Evolutionary conservation across 2,797 vertebrate genomes (phyloP), one percentile per base, ranked within the genome.

Genomic region (Argentina silus): DNA sequence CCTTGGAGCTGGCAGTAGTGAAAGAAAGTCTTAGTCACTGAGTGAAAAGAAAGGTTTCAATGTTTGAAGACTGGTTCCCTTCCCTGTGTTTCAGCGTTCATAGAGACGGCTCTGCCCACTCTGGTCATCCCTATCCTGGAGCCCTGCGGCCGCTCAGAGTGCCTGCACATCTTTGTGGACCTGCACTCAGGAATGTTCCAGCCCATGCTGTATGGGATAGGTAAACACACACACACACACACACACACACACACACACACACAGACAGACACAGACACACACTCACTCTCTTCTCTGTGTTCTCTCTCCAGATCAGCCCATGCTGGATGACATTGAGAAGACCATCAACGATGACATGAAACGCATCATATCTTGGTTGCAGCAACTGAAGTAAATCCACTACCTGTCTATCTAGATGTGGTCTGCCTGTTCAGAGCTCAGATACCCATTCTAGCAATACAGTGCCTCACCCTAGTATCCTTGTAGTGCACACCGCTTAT

Each of bases 181-280:
- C 93, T 99, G 88, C 98, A 99, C 92, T 99, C 97, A 45, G 98
- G 98, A 86, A 98, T 98, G 95, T 98, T 99, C 88, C 98, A 99
- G 11, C 93, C 98, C 36, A 99, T 98, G 98, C 91, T 99, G 15
- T 98, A 98, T 86, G 98, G 97, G 89, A 92, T 98, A 87, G 97
- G 98, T 99, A 94, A 94, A 95, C 86, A 50, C 50, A 21, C 57
- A 7, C 10, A 66, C 68, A 65, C 36, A 14, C n/a, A 27, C 15
- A 45, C 21, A 57, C 64, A 51, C 9, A 23, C 59, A 53, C 11
- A 62, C n/a, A 67, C 47, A 6, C 45, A 23, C 15, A 51, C 47
- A 23, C 6, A 59, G 44, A 9, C 15, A 48, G 0, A 7, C 56
- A 23, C 7, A 60, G 10, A 7, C 44, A 48, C 1, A 50, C 48